Percentiles rank a stretch among this genome's conserved stretches.
phyloP scores from a whole-genome alignment of 2,113 vertebrate genomes.

The Hippocampus barbouri region DNA sequence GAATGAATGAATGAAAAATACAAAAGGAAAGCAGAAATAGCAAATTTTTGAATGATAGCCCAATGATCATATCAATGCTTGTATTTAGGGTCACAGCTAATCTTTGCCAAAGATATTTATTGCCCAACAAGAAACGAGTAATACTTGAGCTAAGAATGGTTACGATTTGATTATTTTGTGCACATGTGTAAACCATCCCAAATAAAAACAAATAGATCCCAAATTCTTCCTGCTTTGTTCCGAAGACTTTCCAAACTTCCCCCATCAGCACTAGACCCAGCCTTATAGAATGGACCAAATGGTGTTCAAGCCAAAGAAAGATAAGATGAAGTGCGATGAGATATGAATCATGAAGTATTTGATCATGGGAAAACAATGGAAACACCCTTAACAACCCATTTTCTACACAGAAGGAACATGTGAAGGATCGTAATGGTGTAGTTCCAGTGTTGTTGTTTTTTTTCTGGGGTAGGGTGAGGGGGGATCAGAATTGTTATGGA shows the following conservation, averaged over 20 bases:
- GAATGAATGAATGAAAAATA: not conserved
- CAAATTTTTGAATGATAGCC: too few species aligned
- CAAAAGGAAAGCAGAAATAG: not conserved
- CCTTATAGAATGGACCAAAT: constrained; percentile 40
- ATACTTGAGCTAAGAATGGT: not conserved
- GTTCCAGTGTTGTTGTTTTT: not conserved
- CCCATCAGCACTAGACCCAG: constrained; percentile 7
- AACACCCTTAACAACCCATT: constrained; percentile 52
- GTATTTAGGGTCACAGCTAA: not conserved
- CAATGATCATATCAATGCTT: too few species aligned
- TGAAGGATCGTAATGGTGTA: constrained; percentile 22
- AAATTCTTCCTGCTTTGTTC: constrained; percentile 23
- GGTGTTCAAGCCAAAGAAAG: constrained; percentile 41
- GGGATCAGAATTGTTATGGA: constrained; percentile 40
- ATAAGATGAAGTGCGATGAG: constrained; percentile 54
- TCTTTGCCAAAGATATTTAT: not conserved
- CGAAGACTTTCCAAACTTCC: constrained; percentile 24
- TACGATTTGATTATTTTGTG: not conserved
- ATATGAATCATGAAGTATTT: constrained; percentile 48
- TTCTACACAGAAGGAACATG: constrained; percentile 35
- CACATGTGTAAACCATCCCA: not conserved
- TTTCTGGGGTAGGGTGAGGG: constrained; percentile 5
- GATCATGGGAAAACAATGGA: constrained; percentile 42
- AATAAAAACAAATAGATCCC: not conserved
- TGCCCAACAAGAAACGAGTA: not conserved